Evolutionary conservation across 2,888 invertebrate genomes (phyloP).

Genomic region (Cryptocheilus praepositus): DNA sequence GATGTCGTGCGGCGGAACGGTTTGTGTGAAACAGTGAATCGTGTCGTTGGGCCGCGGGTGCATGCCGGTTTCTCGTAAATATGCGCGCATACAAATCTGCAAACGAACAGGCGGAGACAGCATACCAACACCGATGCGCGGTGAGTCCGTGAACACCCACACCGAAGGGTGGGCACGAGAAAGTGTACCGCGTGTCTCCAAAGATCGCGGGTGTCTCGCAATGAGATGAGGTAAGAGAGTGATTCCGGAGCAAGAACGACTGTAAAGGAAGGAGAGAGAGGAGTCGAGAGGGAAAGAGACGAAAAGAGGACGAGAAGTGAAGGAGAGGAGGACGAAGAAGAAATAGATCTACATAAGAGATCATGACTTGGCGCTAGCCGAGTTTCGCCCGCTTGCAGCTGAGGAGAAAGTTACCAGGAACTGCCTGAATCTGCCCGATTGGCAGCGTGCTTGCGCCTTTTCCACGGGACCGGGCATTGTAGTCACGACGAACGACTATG

Average conservation of each 20-base stretch:
- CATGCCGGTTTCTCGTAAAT: not conserved
- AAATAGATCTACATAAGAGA: slow-evolving; percentile 66
- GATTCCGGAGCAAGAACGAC: slow-evolving; percentile 50
- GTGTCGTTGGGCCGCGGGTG: slow-evolving; percentile 20
- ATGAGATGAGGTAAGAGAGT: slow-evolving; percentile 52
- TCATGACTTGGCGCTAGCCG: slow-evolving; percentile 68
- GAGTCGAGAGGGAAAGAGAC: slow-evolving; percentile 19
- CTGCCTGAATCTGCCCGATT: slow-evolving; percentile 65
- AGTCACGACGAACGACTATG: slow-evolving; percentile 60
- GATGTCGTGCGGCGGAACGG: slow-evolving; percentile 30
- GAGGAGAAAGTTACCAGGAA: slow-evolving; percentile 69
- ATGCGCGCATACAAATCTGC: slow-evolving; percentile 3
- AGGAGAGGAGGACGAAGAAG: slow-evolving; percentile 31
- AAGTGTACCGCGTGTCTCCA: slow-evolving; percentile 46
- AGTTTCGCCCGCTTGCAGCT: slow-evolving; percentile 57
- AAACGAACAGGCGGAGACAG: not conserved
- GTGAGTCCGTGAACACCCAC: too few relatives aligned
- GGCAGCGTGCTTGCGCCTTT: slow-evolving; percentile 56
- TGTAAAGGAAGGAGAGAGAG: slow-evolving; percentile 25
- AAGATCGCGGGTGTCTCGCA: slow-evolving; percentile 48
- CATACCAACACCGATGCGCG: too few relatives aligned
- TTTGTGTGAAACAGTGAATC: slow-evolving; percentile 45
- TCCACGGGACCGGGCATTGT: slow-evolving; percentile 57
- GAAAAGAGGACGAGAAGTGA: slow-evolving; percentile 26
- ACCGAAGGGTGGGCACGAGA: slow-evolving; percentile 22